Evolutionary conservation across 2,888 invertebrate genomes (phyloP).

Genomic region (Drosophila fungiperda): DNA sequence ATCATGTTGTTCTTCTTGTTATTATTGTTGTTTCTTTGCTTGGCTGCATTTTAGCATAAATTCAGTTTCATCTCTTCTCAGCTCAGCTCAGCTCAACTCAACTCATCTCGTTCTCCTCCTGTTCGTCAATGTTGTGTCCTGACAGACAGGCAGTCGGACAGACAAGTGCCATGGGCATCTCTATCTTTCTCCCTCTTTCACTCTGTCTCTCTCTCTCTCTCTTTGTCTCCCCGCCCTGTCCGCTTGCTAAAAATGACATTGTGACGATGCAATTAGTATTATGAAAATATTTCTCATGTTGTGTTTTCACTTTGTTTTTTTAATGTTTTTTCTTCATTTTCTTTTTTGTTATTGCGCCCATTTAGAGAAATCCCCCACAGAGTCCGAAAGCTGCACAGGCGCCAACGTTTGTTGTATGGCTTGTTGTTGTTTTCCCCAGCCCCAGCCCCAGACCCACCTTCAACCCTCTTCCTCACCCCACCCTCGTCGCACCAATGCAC

Average conservation of each 20-base stretch:
- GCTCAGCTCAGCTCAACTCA: conserved; percentile 49
- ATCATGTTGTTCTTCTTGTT: conserved; percentile 39
- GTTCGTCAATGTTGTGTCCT: conserved; percentile 46
- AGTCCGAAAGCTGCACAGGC: conserved; percentile 44
- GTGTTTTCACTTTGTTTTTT: conserved; percentile 51
- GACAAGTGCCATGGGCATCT: conserved; percentile 59
- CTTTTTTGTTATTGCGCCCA: conserved; percentile 38
- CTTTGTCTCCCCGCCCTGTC: not conserved
- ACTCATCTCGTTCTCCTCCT: conserved; percentile 26
- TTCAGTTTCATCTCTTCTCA: conserved; percentile 80
- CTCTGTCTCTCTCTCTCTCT: not conserved
- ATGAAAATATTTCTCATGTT: conserved; percentile 83
- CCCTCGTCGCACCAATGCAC: conserved; percentile 3
- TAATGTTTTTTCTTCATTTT: conserved; percentile 11
- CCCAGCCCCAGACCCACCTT: not conserved
- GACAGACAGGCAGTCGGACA: conserved; percentile 60
- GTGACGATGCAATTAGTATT: conserved; percentile 85
- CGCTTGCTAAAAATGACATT: conserved; percentile 81
- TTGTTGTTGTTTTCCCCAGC: conserved; percentile 6
- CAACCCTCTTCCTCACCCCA: not conserved
- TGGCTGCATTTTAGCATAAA: conserved; percentile 81
- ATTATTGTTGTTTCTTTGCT: conserved; percentile 67
- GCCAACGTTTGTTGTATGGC: conserved; percentile 42
- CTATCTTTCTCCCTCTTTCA: not conserved
- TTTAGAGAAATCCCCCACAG: conserved; percentile 50